phyloP scores from a whole-genome alignment of 2,888 invertebrate species.

The Trachelus iudaicus region DNA sequence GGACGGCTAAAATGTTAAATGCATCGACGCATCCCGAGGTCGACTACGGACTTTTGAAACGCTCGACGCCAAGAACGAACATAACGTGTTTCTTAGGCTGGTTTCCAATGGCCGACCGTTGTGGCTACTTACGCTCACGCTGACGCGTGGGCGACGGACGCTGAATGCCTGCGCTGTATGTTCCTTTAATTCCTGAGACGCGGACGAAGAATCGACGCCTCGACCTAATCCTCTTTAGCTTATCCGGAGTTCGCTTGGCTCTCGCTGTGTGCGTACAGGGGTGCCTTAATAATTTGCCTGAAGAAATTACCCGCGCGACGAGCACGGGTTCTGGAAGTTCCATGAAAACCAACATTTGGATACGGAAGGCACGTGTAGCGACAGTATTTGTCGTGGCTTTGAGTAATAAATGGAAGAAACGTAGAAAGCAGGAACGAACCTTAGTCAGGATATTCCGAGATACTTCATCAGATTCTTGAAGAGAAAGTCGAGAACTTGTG shows the following conservation, averaged over 20 bases:
- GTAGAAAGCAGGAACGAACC: neutral
- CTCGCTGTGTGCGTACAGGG: neutral
- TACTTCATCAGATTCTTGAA: neutral
- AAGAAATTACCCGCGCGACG: neutral
- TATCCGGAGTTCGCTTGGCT: neutral
- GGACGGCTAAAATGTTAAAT: neutral
- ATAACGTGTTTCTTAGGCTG: conserved; percentile 32
- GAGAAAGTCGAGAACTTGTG: neutral
- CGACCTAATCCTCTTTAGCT: neutral
- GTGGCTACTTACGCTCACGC: neutral
- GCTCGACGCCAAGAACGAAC: conserved; percentile 21
- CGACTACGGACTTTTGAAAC: neutral
- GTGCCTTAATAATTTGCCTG: neutral
- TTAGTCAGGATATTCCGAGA: neutral
- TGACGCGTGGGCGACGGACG: neutral
- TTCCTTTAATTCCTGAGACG: neutral
- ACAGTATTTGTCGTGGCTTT: neutral
- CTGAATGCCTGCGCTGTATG: neutral
- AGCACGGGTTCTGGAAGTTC: neutral
- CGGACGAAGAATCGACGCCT: neutral
- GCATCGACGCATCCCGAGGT: neutral
- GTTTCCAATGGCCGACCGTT: neutral
- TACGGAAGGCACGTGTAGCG: neutral
- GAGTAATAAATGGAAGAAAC: neutral
- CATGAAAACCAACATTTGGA: neutral